Base-by-base conservation (phyloP, 2,113 vertebrate species). In the Crotalus helleri region DNA sequence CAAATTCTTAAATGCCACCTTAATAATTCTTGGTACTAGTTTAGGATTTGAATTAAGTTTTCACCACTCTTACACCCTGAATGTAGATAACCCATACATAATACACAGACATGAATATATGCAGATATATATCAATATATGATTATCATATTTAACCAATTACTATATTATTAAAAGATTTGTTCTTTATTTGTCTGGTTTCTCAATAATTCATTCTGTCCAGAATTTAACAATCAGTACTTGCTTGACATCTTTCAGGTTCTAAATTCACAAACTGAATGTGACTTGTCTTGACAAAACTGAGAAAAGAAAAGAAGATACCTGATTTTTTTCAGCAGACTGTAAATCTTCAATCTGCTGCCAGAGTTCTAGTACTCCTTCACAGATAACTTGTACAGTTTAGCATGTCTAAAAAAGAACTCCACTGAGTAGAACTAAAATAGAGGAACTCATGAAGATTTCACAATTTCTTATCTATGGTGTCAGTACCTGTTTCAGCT, bases 401-500 rank as follows among this genome's bases (percentile, higher is more conserved):
- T 46, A 12, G 24, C 19, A 12, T 44, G 49, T 88, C 24, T 91
- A 44, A 88, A 55, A 54, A 88, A 74, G 13, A 33, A 54, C 24
- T 92, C 2, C 33, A 55, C 69, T 53, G 11, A 69, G 11, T 88
- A 39, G 49, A 74, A 69, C 44, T 39, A 44, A 74, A 74, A 69
- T 11, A 21, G 7, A 49, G 44, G 46, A 21, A 3, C 19, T n/a
- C 13, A 3, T 51, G 19, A 86, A 11, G 6, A 87, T 53, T 53
- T 53, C 58, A 39, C 17, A 54, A 64, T 29, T 44, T 26, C 46
- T 26, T 49, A 51, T 61, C 12, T 26, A 11, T 39, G 59, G 44
- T 5, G 90, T 95, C 33, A 6, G 89, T 95, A 98, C 98, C 98
- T 98, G 98, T 98, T 93, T 97, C 95, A 4, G 94, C 95, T 85